Evolutionary conservation across 2,888 invertebrate genomes (phyloP), one percentile per base, ranked within the genome.

Genomic region (Sinodicranocentrus sp.): DNA sequence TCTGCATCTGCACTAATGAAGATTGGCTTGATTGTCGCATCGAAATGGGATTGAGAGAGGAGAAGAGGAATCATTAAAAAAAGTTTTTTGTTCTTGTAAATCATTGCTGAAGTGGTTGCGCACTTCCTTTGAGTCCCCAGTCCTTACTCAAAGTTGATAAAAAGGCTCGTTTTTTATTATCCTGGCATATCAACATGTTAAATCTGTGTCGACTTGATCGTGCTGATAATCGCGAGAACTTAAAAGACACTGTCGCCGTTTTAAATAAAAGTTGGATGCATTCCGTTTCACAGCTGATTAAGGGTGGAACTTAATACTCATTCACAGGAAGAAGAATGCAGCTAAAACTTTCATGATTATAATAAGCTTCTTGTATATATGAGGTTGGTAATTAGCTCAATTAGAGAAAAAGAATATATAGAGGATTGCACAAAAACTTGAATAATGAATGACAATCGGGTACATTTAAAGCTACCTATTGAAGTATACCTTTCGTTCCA

Each of bases 161-260:
- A n/a, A n/a, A n/a, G n/a, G n/a, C n/a, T n/a, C n/a, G n/a, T n/a
- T n/a, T n/a, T n/a, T n/a, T n/a, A n/a, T n/a, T n/a, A n/a, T n/a
- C n/a, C n/a, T n/a, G n/a, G n/a, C n/a, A n/a, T n/a, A 33, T 33
- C 33, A 33, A 6, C 33, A 33, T 10, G 8, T 52, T 2, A 52
- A 52, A 52, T 52, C 52, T 52, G 19, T 52, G 52, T 52, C 52
- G 52, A 52, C 52, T 52, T 52, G 52, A 52, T 52, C 52, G 19
- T 19, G 8, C 17, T 52, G 52, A 52, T 17, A 52, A 52, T 52
- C 2, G 19, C 33, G 33, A 33, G 33, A 33, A 33, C n/a, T n/a
- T n/a, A n/a, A n/a, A n/a, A n/a, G n/a, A n/a, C n/a, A n/a, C n/a
- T n/a, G n/a, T n/a, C n/a, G n/a, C 33, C 10, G 33, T 3, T 33